Percentiles rank a stretch among this genome's conserved stretches.
These are phyloP conservation scores for Tetragonula carbonaria DNA, from an alignment of 2,888 invertebrate genomes.

Conservation along the genomic window DNA sequence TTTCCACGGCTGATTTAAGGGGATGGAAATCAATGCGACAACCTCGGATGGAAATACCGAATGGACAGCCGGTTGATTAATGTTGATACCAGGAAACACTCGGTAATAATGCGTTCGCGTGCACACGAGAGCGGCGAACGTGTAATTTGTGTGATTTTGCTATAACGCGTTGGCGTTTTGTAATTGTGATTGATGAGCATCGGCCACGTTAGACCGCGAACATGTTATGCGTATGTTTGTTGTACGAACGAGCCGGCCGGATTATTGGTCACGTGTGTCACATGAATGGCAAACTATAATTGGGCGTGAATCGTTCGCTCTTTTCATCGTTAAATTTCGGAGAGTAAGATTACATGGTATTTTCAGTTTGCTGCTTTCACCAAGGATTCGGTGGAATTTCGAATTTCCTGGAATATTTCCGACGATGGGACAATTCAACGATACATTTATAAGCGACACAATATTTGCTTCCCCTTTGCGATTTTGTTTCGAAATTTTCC, in stretches of 20 bases:
- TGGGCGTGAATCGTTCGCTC: conserved; percentile 9
- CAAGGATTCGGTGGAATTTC: too few species aligned
- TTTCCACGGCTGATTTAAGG: conserved; percentile 21
- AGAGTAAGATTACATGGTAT: too few species aligned
- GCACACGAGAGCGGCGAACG: conserved; percentile 25
- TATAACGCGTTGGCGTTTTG: conserved; percentile 55
- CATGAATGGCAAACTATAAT: background rate
- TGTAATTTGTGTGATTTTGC: conserved; percentile 56
- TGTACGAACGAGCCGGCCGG: conserved; percentile 10
- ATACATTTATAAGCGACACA: too few species aligned
- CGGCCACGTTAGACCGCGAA: conserved; percentile 27
- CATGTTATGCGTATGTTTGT: conserved; percentile 26
- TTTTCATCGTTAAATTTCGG: background rate
- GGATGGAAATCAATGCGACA: conserved; percentile 26
- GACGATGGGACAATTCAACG: too few species aligned
- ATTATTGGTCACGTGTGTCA: conserved; percentile 11
- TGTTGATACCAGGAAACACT: conserved; percentile 48
- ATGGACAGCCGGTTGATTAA: conserved; percentile 49
- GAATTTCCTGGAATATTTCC: background rate
- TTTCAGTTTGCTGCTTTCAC: background rate
- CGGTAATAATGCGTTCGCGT: conserved; percentile 57
- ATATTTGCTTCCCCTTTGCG: too few species aligned
- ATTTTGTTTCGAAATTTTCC: too few species aligned
- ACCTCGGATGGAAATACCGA: conserved; percentile 34
- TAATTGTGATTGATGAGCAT: conserved; percentile 53